These are phyloP conservation scores for Crotophaga sulcirostris DNA, from an alignment of 2,113 vertebrate genomes.

Conservation along the genomic window DNA sequence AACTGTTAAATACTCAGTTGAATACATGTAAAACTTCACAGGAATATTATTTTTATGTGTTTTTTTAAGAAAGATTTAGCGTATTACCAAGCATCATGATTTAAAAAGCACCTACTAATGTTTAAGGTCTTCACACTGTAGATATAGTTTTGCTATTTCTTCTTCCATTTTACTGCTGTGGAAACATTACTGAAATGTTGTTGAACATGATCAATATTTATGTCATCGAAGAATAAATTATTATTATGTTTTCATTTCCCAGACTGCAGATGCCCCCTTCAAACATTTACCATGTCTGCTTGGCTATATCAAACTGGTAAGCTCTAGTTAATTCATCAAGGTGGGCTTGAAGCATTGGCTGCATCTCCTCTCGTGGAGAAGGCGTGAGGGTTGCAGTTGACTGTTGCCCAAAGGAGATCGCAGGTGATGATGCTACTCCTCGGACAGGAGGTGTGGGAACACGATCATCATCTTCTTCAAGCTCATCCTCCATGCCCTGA, in stretches of 20 bases:
- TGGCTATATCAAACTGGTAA: slow-evolving; percentile 98
- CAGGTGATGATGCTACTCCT: slow-evolving; percentile 95
- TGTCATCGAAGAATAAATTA: neutral
- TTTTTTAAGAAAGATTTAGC: neutral
- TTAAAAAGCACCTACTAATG: neutral
- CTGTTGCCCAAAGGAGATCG: slow-evolving; percentile 96
- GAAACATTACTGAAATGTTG: neutral
- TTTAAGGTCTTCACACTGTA: neutral
- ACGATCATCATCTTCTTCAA: slow-evolving; percentile 96
- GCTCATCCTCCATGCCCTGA: slow-evolving; percentile 97
- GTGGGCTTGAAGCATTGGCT: slow-evolving; percentile 97
- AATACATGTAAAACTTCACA: neutral
- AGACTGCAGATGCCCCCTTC: neutral
- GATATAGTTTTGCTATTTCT: neutral
- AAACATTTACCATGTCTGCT: slow-evolving; percentile 90
- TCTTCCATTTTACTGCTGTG: neutral
- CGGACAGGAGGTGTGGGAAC: slow-evolving; percentile 95
- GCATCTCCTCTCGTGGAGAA: slow-evolving; percentile 94
- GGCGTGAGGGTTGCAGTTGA: slow-evolving; percentile 97
- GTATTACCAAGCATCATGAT: neutral
- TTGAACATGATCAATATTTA: neutral
- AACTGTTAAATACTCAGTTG: neutral
- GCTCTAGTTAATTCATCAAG: slow-evolving; percentile 94
- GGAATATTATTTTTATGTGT: neutral
- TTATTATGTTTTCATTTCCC: neutral